phyloP scores from a whole-genome alignment of 1,140 invertebrate genomes.

The Drosophila parvula region DNA sequence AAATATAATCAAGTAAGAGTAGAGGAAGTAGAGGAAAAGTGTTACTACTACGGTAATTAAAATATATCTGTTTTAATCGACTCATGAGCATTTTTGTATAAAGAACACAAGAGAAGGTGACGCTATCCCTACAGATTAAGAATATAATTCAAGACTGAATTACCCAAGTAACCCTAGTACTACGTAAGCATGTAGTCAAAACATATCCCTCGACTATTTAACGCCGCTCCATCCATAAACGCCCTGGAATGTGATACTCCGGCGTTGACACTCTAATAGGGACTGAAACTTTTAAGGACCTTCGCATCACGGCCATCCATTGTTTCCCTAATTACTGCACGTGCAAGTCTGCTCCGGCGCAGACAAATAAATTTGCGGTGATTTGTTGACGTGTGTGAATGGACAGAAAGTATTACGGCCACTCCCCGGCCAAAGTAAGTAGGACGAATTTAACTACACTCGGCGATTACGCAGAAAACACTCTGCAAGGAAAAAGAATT shows the following conservation, averaged over 20 bases:
- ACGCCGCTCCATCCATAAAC: slow-evolving; percentile 4
- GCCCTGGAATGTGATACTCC: background rate
- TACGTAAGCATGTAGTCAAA: no score
- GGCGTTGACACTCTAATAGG: slow-evolving; percentile 47
- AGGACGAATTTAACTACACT: slow-evolving; percentile 66
- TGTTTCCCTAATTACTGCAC: slow-evolving; percentile 46
- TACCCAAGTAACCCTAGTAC: no score
- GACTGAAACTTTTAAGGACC: slow-evolving; percentile 25
- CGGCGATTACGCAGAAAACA: slow-evolving; percentile 42
- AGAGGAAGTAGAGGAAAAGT: no score
- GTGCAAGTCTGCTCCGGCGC: slow-evolving; percentile 21
- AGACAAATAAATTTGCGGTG: slow-evolving; percentile 75
- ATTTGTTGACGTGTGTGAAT: slow-evolving; percentile 63
- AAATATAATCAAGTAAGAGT: no score
- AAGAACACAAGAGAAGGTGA: no score
- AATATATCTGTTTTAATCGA: no score
- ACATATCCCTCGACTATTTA: no score
- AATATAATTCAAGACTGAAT: no score
- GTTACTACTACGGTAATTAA: no score
- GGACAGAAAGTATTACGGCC: slow-evolving; percentile 49
- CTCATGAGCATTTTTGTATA: no score
- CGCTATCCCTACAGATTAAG: no score
- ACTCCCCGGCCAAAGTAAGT: slow-evolving; percentile 44
- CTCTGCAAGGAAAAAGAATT: slow-evolving; percentile 21
- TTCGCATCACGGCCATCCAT: background rate